Evolutionary conservation across 2,888 invertebrate species (phyloP).

Genomic region (Andrena flavipes): DNA sequence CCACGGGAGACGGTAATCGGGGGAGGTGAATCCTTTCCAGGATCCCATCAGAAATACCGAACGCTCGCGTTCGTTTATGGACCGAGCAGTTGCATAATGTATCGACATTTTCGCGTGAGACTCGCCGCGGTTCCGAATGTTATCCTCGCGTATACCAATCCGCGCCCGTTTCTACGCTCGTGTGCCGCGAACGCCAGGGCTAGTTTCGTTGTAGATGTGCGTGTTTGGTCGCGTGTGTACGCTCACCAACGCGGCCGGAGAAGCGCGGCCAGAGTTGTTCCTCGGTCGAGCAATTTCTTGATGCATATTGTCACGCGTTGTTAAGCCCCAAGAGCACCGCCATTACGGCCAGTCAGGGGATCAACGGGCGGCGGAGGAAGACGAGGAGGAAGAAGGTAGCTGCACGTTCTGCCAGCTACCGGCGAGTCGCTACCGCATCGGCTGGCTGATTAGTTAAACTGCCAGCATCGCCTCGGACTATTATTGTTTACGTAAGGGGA

Average conservation of each 20-base stretch:
- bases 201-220: constrained; percentile 19
- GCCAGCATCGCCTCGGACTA: constrained; percentile 36
- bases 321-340: constrained; percentile 81
- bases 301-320: constrained; percentile 83
- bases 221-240: constrained; percentile 15
- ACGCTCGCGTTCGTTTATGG: constrained; percentile 80
- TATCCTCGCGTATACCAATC: constrained; percentile 17
- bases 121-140: constrained; percentile 44
- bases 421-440: constrained; percentile 26
- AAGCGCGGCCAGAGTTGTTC: constrained; percentile 64
- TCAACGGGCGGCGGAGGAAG: constrained; percentile 57
- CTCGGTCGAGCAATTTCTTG: constrained; percentile 79
- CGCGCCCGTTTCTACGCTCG: neutral
- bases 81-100: constrained; percentile 83
- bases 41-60: constrained; percentile 75
- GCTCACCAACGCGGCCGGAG: constrained; percentile 23
- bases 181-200: neutral
- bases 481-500: constrained; percentile 59
- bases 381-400: constrained; percentile 55
- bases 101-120: constrained; percentile 77
- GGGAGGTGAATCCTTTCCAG: constrained; percentile 52
- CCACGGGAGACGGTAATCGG: constrained; percentile 40
- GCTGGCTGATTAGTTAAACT: constrained; percentile 36
- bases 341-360: constrained; percentile 75
- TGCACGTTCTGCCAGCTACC: constrained; percentile 50